Conservation (phyloP, 2,888 invertebrate species). For the Drosophila greeni region DNA sequence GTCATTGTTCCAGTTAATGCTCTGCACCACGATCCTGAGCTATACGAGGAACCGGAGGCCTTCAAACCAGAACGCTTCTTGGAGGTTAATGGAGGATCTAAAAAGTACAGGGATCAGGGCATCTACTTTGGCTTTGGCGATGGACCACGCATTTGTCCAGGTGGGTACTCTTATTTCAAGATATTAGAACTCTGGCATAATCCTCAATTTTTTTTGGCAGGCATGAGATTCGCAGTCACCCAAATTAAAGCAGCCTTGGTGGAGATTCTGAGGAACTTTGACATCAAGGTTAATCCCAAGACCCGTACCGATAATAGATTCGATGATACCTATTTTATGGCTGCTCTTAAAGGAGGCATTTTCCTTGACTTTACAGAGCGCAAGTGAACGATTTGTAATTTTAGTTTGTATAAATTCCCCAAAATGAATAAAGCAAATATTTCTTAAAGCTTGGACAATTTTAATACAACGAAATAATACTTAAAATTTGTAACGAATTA, state of each 20-base stretch:
- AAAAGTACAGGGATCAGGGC: slow-evolving; percentile 70
- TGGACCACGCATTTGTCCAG: slow-evolving; percentile 62
- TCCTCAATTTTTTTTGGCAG: slow-evolving; percentile 5
- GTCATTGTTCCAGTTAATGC: slow-evolving; percentile 56
- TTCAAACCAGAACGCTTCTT: slow-evolving; percentile 75
- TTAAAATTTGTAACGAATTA: slow-evolving; percentile 15
- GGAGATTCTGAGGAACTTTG: slow-evolving; percentile 71
- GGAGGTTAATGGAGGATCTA: slow-evolving; percentile 47
- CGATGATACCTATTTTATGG: slow-evolving; percentile 70
- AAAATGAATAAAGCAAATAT: neutral
- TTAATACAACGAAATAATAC: slow-evolving; percentile 9
- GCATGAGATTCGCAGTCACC: slow-evolving; percentile 48
- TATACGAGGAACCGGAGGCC: slow-evolving; percentile 57
- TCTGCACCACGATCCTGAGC: slow-evolving; percentile 62
- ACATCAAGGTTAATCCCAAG: slow-evolving; percentile 68
- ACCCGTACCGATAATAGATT: slow-evolving; percentile 69
- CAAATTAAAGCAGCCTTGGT: slow-evolving; percentile 65
- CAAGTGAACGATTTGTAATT: slow-evolving; percentile 3
- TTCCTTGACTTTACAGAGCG: slow-evolving; percentile 58
- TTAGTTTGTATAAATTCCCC: neutral
- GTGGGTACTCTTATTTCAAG: slow-evolving; percentile 17
- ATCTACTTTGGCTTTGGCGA: slow-evolving; percentile 58
- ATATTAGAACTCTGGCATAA: neutral
- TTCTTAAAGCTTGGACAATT: neutral
- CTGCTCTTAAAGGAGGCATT: slow-evolving; percentile 61